Evolutionary conservation across 2,113 vertebrate genomes (phyloP), one percentile per base, ranked within the genome.

Genomic region (Hippocampus abdominalis): DNA sequence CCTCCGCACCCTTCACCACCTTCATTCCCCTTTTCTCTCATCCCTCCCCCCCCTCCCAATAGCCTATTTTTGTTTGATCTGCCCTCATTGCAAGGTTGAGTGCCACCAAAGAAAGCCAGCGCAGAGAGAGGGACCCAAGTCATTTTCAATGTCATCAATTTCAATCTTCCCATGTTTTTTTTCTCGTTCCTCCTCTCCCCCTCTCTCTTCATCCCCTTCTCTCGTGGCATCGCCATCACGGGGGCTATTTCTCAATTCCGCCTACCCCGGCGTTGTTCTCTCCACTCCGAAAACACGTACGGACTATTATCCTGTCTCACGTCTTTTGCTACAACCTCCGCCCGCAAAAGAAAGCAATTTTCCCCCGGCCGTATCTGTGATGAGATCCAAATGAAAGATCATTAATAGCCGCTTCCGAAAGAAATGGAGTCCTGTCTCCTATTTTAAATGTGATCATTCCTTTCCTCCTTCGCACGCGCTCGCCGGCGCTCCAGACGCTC

Each of bases 91-190:
- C 89, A 91, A 91, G 89, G 88, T 91, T 91, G 89, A 89, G 84
- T 90, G 87, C 86, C 68, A 80, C 82, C 87, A 86, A 86, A 89
- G 86, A 87, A 87, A 84, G 70, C 65, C 81, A 83, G 80, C 76
- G 80, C 80, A 84, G 64, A 82, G 64, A 82, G 82, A 79, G 86
- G 86, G 86, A n/a, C 91, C 89, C 81, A 36, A 93, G 92, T 94
- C 94, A 93, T 97, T 96, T 95, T 93, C 95, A 96, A 96, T 95
- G 95, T 94, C 94, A 95, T 95, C 94, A 94, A 97, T 98, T 97
- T 97, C 94, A 94, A 95, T 94, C 63, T 95, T 94, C 90, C 88
- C 91, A 92, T 92, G 91, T 89, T 91, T 90, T 89, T 91, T 90
- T 64, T 74, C 59, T 69, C 76, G 73, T 72, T 72, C 42, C 67